Evolutionary conservation across 2,113 vertebrate genomes (phyloP).

Genomic region (Poeciliopsis turrubarensis): DNA sequence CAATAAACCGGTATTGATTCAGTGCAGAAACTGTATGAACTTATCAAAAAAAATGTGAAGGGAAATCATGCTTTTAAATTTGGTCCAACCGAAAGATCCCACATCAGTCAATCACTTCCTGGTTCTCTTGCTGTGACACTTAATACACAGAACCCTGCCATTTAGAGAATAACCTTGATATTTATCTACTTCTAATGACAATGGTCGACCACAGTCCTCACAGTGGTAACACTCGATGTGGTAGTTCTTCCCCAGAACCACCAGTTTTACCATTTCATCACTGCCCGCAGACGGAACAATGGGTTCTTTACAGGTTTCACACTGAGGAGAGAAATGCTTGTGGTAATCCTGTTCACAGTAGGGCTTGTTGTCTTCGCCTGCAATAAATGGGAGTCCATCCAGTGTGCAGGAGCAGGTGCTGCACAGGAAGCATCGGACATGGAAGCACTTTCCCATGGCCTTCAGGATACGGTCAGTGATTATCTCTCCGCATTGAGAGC

Average conservation of each 20-base stretch:
- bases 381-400: conserved; percentile 90
- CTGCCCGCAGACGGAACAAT: conserved; percentile 93
- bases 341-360: conserved; percentile 97
- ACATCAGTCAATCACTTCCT: conserved; percentile 77
- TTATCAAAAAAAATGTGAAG: too few species aligned
- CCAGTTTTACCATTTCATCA: conserved; percentile 92
- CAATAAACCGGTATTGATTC: conserved; percentile 25
- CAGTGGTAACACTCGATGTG: conserved; percentile 98
- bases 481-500: conserved; percentile 90
- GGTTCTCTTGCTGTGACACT: conserved; percentile 88
- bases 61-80: conserved; percentile 55
- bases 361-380: conserved; percentile 90
- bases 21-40: conserved; percentile 64
- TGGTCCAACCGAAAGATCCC: conserved; percentile 58
- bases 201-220: conserved; percentile 92
- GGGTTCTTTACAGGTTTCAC: conserved; percentile 92
- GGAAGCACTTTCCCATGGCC: conserved; percentile 82
- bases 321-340: conserved; percentile 92
- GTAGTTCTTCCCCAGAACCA: conserved; percentile 95
- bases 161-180: conserved; percentile 93
- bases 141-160: conserved; percentile 91
- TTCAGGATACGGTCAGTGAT: conserved; percentile 92
- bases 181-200: conserved; percentile 93
- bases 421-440: conserved; percentile 83
- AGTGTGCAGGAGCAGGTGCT: conserved; percentile 80